Evolutionary conservation across 2,113 vertebrate species (phyloP).

Genomic region (Oryzias melastigma): DNA sequence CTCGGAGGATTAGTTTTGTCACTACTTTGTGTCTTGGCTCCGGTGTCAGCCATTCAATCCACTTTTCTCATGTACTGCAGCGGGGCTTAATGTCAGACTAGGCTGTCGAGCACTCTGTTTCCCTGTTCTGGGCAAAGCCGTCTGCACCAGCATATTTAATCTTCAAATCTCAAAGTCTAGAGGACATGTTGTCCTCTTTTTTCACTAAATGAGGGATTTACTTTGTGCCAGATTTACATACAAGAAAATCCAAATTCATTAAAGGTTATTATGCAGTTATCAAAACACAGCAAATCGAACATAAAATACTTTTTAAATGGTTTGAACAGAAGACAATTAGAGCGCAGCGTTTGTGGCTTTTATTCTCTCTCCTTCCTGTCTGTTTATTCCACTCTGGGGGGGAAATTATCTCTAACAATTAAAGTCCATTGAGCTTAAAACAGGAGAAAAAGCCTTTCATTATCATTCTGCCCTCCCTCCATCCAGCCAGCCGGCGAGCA

Average conservation of each 20-base stretch:
- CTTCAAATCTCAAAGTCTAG: conserved; percentile 32
- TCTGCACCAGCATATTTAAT: conserved; percentile 26
- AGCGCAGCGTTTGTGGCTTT: conserved; percentile 1
- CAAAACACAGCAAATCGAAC: conserved; percentile 24
- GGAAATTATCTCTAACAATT: conserved; percentile 74
- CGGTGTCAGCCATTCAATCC: conserved; percentile 66
- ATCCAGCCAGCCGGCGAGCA: conserved; percentile 47
- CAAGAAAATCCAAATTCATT: conserved; percentile 8
- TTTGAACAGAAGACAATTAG: background rate
- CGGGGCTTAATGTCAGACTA: conserved; percentile 66
- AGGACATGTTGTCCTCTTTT: conserved; percentile 20
- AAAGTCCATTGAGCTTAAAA: conserved; percentile 69
- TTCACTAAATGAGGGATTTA: conserved; percentile 19
- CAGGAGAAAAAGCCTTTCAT: conserved; percentile 78
- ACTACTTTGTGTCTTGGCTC: conserved; percentile 65
- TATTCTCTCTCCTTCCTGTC: conserved; percentile 19
- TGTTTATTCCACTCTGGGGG: conserved; percentile 64
- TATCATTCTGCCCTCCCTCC: conserved; percentile 57
- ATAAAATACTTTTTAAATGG: conserved; percentile 35
- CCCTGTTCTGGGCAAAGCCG: conserved; percentile 27
- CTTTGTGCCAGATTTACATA: conserved; percentile 20
- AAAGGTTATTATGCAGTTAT: conserved; percentile 20
- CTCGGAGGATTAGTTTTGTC: conserved; percentile 70
- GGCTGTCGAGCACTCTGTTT: conserved; percentile 66
- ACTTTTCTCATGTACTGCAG: conserved; percentile 62